phyloP scores from a whole-genome alignment of 2,113 vertebrate species.

The Pterocles burchelli region DNA sequence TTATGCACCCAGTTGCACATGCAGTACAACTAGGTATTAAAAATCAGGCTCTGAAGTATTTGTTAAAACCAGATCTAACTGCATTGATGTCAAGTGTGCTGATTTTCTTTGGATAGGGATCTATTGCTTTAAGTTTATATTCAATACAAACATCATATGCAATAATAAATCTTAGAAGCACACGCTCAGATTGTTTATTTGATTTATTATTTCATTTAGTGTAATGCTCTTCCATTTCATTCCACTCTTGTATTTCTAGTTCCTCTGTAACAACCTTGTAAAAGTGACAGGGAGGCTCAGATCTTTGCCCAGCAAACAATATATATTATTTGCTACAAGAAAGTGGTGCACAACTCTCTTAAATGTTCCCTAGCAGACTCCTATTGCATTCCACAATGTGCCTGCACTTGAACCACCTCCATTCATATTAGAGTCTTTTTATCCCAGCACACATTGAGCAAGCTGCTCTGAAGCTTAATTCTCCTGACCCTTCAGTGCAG shows the following conservation, averaged over 20 bases:
- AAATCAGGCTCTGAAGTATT: slow-evolving; percentile 11
- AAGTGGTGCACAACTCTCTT: slow-evolving; percentile 71
- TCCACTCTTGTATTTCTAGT: slow-evolving; percentile 25
- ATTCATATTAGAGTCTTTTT: slow-evolving; percentile 79
- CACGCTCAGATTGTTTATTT: slow-evolving; percentile 30
- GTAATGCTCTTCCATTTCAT: slow-evolving; percentile 29
- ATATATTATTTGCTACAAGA: slow-evolving; percentile 73
- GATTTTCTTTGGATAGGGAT: slow-evolving; percentile 5
- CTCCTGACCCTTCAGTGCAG: slow-evolving; percentile 81
- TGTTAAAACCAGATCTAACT: background rate
- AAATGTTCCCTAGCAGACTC: slow-evolving; percentile 71
- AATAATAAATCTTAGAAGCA: slow-evolving; percentile 20
- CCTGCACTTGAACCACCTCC: slow-evolving; percentile 81
- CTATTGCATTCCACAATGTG: slow-evolving; percentile 71
- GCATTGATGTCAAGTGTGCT: background rate
- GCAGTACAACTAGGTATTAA: background rate
- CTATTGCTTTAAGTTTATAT: background rate
- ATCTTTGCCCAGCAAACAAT: slow-evolving; percentile 70
- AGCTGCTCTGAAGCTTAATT: slow-evolving; percentile 79
- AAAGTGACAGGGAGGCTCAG: slow-evolving; percentile 68
- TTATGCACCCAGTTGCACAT: background rate
- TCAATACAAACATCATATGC: slow-evolving; percentile 9
- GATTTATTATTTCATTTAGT: slow-evolving; percentile 54
- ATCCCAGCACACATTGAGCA: slow-evolving; percentile 80
- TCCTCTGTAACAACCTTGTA: slow-evolving; percentile 64